Base-by-base conservation (phyloP, 2,113 vertebrate genomes). In the Pterophyllum scalare region DNA sequence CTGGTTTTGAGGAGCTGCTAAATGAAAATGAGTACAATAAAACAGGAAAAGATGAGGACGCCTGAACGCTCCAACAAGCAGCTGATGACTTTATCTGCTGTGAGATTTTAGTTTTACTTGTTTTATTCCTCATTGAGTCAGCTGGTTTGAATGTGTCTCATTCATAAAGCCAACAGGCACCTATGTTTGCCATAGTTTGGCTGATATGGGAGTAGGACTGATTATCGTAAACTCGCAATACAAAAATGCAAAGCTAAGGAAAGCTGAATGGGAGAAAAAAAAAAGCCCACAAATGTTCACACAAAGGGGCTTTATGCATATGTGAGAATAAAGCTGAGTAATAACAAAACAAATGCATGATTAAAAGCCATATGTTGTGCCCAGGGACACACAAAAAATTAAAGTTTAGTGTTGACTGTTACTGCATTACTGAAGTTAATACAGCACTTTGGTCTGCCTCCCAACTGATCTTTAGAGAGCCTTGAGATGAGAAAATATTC, bases 11-110 rank as follows among this genome's bases (percentile, higher is more conserved):
- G 77, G 82, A 11, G 59, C 13, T 5, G 22, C 70, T 79, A 62
- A 91, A 85, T 85, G 35, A 76, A 81, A 90, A 87, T 20, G 59
- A 60, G 59, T 26, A 46, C 26, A 81, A 79, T 92, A 84, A 90
- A 90, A 79, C 60, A 72, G 64, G 60, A 49, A 56, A 70, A 57
- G 56, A 75, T 75, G 77, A 87, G 6, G 58, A 79, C 0, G 40
- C 38, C 43, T 14, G 19, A 86, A 77, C 9, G 81, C 70, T 70
- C 72, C 57, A 77, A 79, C 38, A 40, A 77, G 61, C 59, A 38
- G 12, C 10, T 75, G 59, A 83, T 79, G 59, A 59, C 67, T 85
- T 59, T 38, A 67, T 83, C 75, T 74, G 78, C 59, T 57, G 15
- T 59, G 76, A 67, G 22, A 49, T 52, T 75, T 26, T 72, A 70